These are phyloP conservation scores for Platorchestia sp. DNA, from an alignment of 1,140 invertebrate species.

Conservation along the genomic window DNA sequence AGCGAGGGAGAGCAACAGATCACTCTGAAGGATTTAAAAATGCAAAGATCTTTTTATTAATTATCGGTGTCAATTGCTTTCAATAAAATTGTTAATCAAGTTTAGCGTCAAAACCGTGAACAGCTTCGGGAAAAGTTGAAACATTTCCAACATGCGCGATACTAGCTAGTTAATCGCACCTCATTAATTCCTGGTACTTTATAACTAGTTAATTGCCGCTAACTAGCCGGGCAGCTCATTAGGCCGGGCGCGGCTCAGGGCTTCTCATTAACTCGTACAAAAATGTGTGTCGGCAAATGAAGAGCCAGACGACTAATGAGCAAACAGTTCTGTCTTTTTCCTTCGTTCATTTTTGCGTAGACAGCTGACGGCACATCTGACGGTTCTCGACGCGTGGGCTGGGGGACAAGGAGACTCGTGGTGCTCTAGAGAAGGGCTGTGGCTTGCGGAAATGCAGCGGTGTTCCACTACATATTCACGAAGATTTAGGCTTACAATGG, in stretches of 20 bases:
- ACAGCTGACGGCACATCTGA: not conserved
- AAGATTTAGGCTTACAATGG: too few relatives aligned
- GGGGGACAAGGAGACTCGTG: too few relatives aligned
- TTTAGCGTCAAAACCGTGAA: not conserved
- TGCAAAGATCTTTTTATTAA: too few relatives aligned
- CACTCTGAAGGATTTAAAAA: too few relatives aligned
- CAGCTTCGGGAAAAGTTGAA: not conserved
- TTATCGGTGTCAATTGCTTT: too few relatives aligned
- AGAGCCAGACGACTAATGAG: constrained; percentile 39
- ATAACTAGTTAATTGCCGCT: not conserved
- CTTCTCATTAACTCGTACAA: constrained; percentile 12
- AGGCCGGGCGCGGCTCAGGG: not conserved
- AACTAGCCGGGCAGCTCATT: constrained; percentile 18
- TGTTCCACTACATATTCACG: too few relatives aligned
- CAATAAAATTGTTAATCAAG: not conserved
- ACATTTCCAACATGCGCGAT: not conserved
- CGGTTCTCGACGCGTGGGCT: not conserved
- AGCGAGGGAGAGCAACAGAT: too few relatives aligned
- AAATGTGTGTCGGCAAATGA: constrained; percentile 19
- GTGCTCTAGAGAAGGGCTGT: too few relatives aligned
- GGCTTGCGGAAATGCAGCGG: too few relatives aligned
- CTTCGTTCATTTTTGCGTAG: not conserved
- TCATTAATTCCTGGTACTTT: not conserved
- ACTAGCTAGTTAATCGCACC: not conserved
- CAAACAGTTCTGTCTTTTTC: constrained; percentile 18